A percentile compares a stretch with the other conserved stretches of the same genome.
These are phyloP conservation scores for Odontomyia ornata DNA, from an alignment of 2,888 invertebrate genomes.

Conservation along the genomic window DNA sequence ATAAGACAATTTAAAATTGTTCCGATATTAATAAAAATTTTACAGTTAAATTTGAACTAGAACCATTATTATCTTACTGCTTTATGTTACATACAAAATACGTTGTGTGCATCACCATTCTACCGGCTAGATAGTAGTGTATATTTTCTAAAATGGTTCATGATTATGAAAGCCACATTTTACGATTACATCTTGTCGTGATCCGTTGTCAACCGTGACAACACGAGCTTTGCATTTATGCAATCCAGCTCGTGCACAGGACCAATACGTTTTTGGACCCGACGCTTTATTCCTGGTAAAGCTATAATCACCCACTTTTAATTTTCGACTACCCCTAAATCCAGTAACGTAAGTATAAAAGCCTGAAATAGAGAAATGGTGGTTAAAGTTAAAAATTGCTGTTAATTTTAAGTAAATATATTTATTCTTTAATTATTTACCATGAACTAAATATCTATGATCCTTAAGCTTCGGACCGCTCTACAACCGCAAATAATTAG, in stretches of 20 bases:
- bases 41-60: no score
- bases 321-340: constrained; percentile 63
- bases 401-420: not conserved
- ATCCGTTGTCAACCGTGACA: constrained; percentile 60
- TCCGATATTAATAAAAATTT: no score
- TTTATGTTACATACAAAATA: no score
- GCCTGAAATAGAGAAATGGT: constrained; percentile 44
- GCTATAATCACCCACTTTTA: constrained; percentile 63
- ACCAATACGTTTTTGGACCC: constrained; percentile 63
- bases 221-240: constrained; percentile 65
- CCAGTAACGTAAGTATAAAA: constrained; percentile 63
- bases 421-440: no score
- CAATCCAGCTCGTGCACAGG: constrained; percentile 63
- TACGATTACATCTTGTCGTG: constrained; percentile 60
- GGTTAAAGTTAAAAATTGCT: not conserved
- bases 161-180: constrained; percentile 64
- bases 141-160: constrained; percentile 63
- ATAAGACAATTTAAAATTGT: no score
- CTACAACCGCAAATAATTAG: no score
- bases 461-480: no score
- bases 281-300: constrained; percentile 64
- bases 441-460: no score
- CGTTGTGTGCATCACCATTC: no score
- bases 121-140: no score
- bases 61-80: no score